Percentiles rank a stretch among this genome's conserved stretches.
phyloP scores from a whole-genome alignment of 2,797 vertebrate species.

The Lophotriccus pileatus region DNA sequence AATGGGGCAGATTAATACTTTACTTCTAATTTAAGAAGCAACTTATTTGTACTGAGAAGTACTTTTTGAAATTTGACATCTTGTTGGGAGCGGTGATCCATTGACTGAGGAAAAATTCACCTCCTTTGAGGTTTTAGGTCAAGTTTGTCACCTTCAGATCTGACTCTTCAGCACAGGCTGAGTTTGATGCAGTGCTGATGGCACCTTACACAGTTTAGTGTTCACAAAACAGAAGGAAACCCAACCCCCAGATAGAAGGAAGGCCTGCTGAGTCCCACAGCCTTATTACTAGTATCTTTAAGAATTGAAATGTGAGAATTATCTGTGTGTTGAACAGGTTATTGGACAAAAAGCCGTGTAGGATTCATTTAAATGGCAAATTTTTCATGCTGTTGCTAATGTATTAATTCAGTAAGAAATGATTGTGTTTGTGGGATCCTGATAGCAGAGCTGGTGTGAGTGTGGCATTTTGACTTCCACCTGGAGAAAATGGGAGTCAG shows the following conservation, averaged over 20 bases:
- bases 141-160: not conserved
- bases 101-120: not conserved
- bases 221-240: not conserved
- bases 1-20: not conserved
- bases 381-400: not conserved
- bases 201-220: not conserved
- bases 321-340: accelerated
- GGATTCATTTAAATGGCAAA: not conserved
- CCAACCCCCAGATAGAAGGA: not conserved
- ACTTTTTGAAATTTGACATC: not conserved
- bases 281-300: not conserved
- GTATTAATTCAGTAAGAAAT: not conserved
- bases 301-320: not conserved
- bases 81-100: not conserved
- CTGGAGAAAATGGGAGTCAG: not conserved
- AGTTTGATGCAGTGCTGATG: not conserved
- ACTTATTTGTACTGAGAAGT: not conserved
- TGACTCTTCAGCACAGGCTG: not conserved
- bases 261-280: not conserved
- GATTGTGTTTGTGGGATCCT: accelerated
- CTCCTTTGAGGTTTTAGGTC: not conserved
- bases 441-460: not conserved
- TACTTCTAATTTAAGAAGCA: not conserved
- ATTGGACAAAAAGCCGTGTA: not conserved
- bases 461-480: not conserved